Base-by-base conservation (phyloP, 2,797 vertebrate genomes). In the Rousettus madagascariensis region DNA sequence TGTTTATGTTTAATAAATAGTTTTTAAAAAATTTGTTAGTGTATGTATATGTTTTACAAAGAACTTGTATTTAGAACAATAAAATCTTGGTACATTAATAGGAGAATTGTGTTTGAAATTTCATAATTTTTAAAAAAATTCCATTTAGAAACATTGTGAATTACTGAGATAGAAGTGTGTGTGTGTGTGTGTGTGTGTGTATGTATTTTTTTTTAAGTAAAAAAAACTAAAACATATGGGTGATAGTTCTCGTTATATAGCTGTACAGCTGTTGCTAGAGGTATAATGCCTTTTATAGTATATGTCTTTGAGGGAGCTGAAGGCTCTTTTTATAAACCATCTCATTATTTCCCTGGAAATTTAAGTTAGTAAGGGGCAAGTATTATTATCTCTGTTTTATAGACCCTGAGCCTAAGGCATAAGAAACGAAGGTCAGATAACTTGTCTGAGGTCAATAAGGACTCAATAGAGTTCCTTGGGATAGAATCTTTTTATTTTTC, bases 271-370 rank as follows among this genome's bases (percentile, higher is more conserved):
- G 57, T 96, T 87, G 94, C 95, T 94, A 92, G 61, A 96, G 96
- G 80, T 96, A 63, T 69, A 33, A 53, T 95, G 33, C 93, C 90
- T 96, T 96, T 97, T 96, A 97, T 96, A 96, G 85, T 87, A 90
- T 90, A 82, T 96, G 87, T 95, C 95, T 96, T 93, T 91, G 92
- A 97, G 97, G 87, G 6, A 92, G 84, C 94, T 95, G 94, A 95
- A 86, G 90, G 95, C 90, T 97, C 78, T 95, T 97, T 95, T 87
- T 91, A 69, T 90, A 95, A 94, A 63, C 57, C 28, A 72, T 87
- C 91, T 97, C 82, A 84, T 97, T 97, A 96, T 95, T 95, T 97
- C 63, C 74, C 22, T 74, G 63, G 94, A 43, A 95, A 84, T 89
- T 93, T 90, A 83, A 91, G 72, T 95, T 87, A 41, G 74, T 90